phyloP scores from a whole-genome alignment of 2,888 invertebrate species.

The Xylota sylvarum region DNA sequence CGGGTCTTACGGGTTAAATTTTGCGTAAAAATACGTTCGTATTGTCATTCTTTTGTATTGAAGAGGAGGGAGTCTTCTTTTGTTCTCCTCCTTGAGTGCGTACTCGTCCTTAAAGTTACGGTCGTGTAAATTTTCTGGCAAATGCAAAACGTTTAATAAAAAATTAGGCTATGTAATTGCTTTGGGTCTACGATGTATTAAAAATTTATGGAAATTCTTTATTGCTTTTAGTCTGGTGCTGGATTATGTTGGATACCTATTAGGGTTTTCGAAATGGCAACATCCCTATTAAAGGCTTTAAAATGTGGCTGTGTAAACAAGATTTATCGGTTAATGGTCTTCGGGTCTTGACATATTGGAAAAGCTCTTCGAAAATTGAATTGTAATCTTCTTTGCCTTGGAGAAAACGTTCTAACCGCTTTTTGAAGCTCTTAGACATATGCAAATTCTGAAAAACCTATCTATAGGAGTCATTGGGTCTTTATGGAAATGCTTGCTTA shows the following conservation, averaged over 20 bases:
- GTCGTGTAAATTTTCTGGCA: not conserved
- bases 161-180: slow-evolving; percentile 4
- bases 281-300: not conserved
- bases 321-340: not conserved
- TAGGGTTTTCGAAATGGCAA: not conserved
- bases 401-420: no score
- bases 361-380: no score
- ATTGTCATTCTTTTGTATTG: slow-evolving; percentile 36
- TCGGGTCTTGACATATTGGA: no score
- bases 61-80: not conserved
- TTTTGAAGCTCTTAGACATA: no score
- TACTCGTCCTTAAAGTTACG: not conserved
- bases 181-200: slow-evolving; percentile 14
- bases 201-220: slow-evolving; percentile 15
- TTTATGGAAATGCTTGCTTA: no score
- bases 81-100: not conserved
- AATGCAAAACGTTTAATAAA: not conserved
- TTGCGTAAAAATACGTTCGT: slow-evolving; percentile 32
- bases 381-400: no score
- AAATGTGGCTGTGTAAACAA: not conserved
- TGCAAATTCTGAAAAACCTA: no score
- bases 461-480: no score
- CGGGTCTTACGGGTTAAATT: slow-evolving; percentile 42
- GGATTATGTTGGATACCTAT: not conserved
- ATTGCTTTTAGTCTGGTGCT: no score